Base-by-base conservation (phyloP, 1,140 invertebrate genomes). In the Ips typographus region DNA sequence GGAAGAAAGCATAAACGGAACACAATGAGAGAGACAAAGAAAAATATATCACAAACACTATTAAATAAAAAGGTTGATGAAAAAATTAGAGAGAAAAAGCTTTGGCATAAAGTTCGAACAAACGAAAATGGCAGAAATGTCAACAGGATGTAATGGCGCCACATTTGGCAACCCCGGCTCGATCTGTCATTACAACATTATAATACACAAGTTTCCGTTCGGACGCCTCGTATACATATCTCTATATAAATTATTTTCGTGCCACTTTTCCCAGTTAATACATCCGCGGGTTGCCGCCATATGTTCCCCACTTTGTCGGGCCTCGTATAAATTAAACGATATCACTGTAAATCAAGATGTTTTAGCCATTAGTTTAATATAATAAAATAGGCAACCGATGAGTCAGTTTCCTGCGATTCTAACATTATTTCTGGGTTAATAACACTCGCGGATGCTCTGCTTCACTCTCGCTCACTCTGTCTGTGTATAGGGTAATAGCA, bases 321-420 rank as follows among this genome's bases (percentile, higher is more conserved):
- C 6, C 22, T 8, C 22, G 44, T 49, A 49, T 49, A 49, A 49
- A 49, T 49, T 49, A 49, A 22, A 49, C 22, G 6, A 22, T 22
- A 22, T 49, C 44, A 6, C 6, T 8, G 44, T 49, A 49, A 49
- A 49, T 49, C 44, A 49, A 49, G 44, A 49, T 49, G 44, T 49
- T 49, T 49, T 49, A 6, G 44, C 44, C 44, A 49, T 49, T 49
- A 49, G 22, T 49, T 49, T 49, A 55, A 55, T 55, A 36, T 55
- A 55, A 55, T 22, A 36, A 22, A 8, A 49, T 22, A 49, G 7
- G 7, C 44, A 8, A 8, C 6, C 44, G 44, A 49, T 49, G 44
- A 49, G 44, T 49, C 44, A 49, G 44, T 22, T 49, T 49, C 44
- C 44, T 49, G 7, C 6, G 44, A 49, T 49, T 49, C 44, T 49